Conservation (phyloP, 2,888 invertebrate species). For the Rhorus exstirpatorius region DNA sequence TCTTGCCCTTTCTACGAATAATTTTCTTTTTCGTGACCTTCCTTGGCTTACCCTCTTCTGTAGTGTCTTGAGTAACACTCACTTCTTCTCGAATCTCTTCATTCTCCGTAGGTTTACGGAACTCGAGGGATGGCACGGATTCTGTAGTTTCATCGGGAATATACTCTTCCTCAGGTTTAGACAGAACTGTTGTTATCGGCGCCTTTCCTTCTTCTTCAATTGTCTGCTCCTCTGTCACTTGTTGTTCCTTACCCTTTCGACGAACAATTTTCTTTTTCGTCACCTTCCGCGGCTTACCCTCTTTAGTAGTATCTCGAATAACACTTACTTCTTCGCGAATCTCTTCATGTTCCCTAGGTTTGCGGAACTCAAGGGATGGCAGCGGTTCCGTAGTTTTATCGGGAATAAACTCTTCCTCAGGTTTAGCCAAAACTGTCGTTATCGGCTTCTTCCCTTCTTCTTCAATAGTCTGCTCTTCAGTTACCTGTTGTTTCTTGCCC, state of each 20-base stretch:
- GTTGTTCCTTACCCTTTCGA: constrained; percentile 84
- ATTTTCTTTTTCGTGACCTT: constrained; percentile 83
- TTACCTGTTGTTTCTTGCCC: constrained; percentile 80
- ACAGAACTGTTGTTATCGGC: constrained; percentile 84
- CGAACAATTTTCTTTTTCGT: constrained; percentile 85
- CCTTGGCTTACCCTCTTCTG: constrained; percentile 72
- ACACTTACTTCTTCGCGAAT: constrained; percentile 73
- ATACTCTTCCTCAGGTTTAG: constrained; percentile 66
- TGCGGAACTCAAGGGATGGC: constrained; percentile 48
- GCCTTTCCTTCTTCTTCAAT: constrained; percentile 85
- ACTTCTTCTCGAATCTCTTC: constrained; percentile 75
- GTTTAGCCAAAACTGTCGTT: constrained; percentile 83
- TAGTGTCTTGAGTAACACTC: constrained; percentile 76
- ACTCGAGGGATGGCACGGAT: constrained; percentile 58
- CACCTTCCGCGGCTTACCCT: constrained; percentile 74
- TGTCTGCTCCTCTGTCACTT: constrained; percentile 85
- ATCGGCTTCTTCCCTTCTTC: constrained; percentile 86
- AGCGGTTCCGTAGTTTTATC: constrained; percentile 50
- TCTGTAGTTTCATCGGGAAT: constrained; percentile 70
- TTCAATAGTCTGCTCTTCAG: constrained; percentile 85
- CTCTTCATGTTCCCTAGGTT: constrained; percentile 74
- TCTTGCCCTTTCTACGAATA: constrained; percentile 83
- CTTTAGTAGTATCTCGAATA: constrained; percentile 75
- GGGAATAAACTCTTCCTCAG: constrained; percentile 64
- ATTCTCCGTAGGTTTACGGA: constrained; percentile 71